phyloP scores from a whole-genome alignment of 2,888 invertebrate genomes.

The Cecidostiba fungosa region DNA sequence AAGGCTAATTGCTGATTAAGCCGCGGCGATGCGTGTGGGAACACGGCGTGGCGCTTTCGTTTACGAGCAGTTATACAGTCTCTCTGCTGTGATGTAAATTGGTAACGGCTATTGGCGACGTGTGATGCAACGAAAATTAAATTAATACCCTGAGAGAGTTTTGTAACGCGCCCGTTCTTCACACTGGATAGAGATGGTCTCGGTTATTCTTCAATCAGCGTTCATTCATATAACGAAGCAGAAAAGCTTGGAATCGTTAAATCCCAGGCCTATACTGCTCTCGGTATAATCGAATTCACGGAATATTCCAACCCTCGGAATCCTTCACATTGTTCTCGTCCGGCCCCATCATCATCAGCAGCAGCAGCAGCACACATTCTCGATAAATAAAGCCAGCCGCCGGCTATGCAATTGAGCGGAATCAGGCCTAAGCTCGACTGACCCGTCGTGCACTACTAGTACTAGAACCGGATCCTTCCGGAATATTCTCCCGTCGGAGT shows the following conservation, averaged over 20 bases:
- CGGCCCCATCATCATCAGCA: background rate
- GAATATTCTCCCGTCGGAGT: slow-evolving; percentile 15
- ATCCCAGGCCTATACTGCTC: background rate
- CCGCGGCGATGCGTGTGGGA: slow-evolving; percentile 15
- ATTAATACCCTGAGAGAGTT: background rate
- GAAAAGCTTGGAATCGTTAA: background rate
- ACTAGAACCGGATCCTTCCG: slow-evolving; percentile 43
- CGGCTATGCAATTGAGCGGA: slow-evolving; percentile 24
- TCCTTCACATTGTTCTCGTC: background rate
- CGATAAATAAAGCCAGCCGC: slow-evolving; percentile 1
- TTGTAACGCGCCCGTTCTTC: background rate
- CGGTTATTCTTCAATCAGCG: too few relatives aligned
- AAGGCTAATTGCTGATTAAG: slow-evolving; percentile 53
- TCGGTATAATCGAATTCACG: background rate
- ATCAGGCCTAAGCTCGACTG: slow-evolving; percentile 1
- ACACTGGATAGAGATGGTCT: too few relatives aligned
- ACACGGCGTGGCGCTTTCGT: background rate
- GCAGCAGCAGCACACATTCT: background rate
- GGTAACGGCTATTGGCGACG: background rate
- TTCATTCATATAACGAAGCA: too few relatives aligned
- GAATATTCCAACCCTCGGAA: background rate
- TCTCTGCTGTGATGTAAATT: background rate
- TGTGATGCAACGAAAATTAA: background rate
- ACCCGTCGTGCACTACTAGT: slow-evolving; percentile 10
- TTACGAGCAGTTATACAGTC: background rate